Evolutionary conservation across 2,888 invertebrate genomes (phyloP), one percentile per base, ranked within the genome.

Genomic region (Clostera curtula): DNA sequence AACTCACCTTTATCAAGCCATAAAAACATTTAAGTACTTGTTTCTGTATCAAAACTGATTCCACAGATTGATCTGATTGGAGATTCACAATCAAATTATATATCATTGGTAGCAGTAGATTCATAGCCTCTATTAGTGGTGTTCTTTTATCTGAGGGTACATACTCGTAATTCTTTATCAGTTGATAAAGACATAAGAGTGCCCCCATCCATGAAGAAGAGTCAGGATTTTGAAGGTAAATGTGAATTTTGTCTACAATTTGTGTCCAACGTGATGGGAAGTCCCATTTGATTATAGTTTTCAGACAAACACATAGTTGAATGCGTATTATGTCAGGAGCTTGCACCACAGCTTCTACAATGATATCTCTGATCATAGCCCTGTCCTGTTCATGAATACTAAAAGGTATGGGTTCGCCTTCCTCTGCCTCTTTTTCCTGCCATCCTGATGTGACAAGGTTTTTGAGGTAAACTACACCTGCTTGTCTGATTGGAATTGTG

Each of bases 361-460:
- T 93, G 33, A 93, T 90, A 56, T 95, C 94, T 36, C 98, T 87
- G 47, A 99, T 93, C 86, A 96, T 90, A 6, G 92, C 92, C 49
- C 96, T 89, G 77, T 99, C 99, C 67, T 98, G 97, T 73, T 99
- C 98, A 55, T 98, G 97, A 53, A 98, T 90, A 44, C 89, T 90
- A 76, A 96, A 98, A 10, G 91, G 90, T 31, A 90, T 80, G 3
- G 90, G 89, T 41, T 90, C 90, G 5, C 90, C 90, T 23, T 88
- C 86, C 43, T 92, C 91, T 1, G 85, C 80, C 54, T 95, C 93
- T 46, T 90, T 89, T 47, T 95, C 94, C 40, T 90, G 90, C 98
- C 98, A 99, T 72, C 90, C 93, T 54, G 90, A 89, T 13, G 89
- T 90, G 30, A 98, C 86, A 63, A 96, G 86, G 83, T 98, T 99